Evolutionary conservation across 2,797 vertebrate species (phyloP), one percentile per base, ranked within the genome.

Genomic region (Phalanger gymnotis): DNA sequence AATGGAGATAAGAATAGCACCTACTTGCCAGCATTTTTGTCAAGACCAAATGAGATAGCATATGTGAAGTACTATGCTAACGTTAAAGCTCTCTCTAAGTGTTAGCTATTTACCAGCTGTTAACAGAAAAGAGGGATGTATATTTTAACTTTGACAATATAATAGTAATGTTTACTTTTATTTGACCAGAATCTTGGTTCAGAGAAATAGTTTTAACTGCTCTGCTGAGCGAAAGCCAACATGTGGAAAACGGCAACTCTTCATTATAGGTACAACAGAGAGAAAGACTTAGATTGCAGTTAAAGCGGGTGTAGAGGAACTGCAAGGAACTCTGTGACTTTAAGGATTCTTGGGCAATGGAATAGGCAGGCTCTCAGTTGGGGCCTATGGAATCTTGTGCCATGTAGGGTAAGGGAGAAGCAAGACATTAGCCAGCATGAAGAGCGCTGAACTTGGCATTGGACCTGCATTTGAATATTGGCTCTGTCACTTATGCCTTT

Each of bases 191-290:
- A 87, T 87, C 40, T 87, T 87, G 9, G 47, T 87, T 87, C 25
- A 87, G 40, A 87, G 40, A 87, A 87, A 12, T 10, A 87, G 73
- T 51, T 87, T 47, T 27, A 51, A 30, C 28, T 34, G 31, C 31
- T 61, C 31, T 14, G 31, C 58, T 61, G 27, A 34, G 31, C 31
- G 93, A 27, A 89, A 12, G 55, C 34, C 40, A 89, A 89, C 73
- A 89, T 90, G 90, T 81, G 92, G 56, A 95, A 91, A 57, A 90
- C 95, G 52, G 93, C 92, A 54, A 54, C 96, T 96, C 92, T 96
- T 53, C 58, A 93, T 12, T 94, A n/a, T 93, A 57, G 94, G 91
- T 54, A 57, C 61, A 96, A 93, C 95, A 96, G 34, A 31, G 53
- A 94, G 96, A 90, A 92, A 54, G 28, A 94, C 96, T 93, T 96